phyloP scores from a whole-genome alignment of 2,888 invertebrate species.

The Limnephilus auricula region DNA sequence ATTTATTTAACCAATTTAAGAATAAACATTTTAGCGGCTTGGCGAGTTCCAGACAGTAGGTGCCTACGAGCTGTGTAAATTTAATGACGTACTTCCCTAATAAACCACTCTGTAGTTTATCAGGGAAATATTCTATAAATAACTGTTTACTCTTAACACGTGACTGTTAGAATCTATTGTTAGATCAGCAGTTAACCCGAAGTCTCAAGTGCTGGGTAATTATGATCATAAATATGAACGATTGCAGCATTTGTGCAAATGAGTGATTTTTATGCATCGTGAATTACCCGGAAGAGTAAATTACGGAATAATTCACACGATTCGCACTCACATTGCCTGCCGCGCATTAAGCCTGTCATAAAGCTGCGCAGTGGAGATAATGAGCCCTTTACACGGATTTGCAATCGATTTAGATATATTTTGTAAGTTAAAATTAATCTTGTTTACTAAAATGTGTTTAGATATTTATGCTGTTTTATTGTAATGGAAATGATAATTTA shows the following conservation, averaged over 20 bases:
- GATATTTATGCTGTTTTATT: too few relatives aligned
- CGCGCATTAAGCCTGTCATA: slow-evolving; percentile 32
- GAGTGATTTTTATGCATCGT: slow-evolving; percentile 11
- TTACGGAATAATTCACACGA: slow-evolving; percentile 12
- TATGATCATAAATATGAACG: neutral
- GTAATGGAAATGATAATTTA: too few relatives aligned
- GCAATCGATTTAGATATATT: neutral
- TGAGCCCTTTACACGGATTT: neutral
- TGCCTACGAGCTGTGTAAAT: too few relatives aligned
- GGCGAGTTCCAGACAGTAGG: neutral
- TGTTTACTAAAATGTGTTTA: neutral
- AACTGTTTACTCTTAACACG: neutral
- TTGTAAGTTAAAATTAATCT: neutral
- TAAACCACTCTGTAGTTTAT: neutral
- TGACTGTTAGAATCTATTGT: neutral
- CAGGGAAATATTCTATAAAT: neutral
- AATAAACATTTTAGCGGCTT: neutral
- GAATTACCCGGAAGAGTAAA: slow-evolving; percentile 3
- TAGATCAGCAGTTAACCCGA: neutral
- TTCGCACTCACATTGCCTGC: neutral
- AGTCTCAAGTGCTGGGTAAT: neutral
- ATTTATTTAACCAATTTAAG: neutral
- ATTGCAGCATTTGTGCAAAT: neutral
- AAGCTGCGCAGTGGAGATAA: slow-evolving; percentile 4
- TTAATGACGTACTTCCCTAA: too few relatives aligned